Evolutionary conservation across 92 coral and sea anemone species (phyloP), one percentile per base, ranked within the genome.

Genomic region (Plumapathes pennacea): DNA sequence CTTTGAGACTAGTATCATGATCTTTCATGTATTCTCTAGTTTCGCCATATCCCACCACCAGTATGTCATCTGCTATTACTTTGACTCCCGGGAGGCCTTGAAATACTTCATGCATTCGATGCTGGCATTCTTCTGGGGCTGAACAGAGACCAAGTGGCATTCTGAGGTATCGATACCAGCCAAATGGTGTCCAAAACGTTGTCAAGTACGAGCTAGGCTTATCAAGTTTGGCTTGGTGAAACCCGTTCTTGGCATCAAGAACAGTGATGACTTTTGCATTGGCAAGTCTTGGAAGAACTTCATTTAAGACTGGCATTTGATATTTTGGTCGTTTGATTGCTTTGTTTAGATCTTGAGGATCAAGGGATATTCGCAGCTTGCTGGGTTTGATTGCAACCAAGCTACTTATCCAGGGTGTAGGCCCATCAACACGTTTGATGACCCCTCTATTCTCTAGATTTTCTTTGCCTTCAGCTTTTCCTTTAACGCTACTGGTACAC

Each of bases 391-490:
- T 78, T 11, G 46, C 61, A 3, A 66, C 68, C 59, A 66, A 57
- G 36, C 61, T 65, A 26, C 50, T 51, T 1, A 74, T 67, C 82
- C 82, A 54, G 1, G 53, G 74, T 11, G 82, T 74, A 4, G 76
- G 82, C 10, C 37, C 34, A 7, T 69, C 57, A 12, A 62, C 86
- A 26, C 57, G 62, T 9, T 30, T 41, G 25, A 79, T 47, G 34
- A 73, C 43, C 10, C 55, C 59, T 36, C 57, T 67, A 14, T 57
- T 66, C 22, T 60, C 86, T 46, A 73, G 53, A 12, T 74, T 64
- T 2, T 60, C 82, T 73, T 72, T 23, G 61, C 87, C 54, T 73
- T 80, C 2, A 81, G 76, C 34, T 71, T 65, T 25, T 77, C 69
- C 22, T 50, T 61, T 26, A 74, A 49, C 39, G 51, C 31, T 47